These are phyloP conservation scores for Amphiura filiformis DNA, from an alignment of 35 echinoderm and acorn worm species.

Conservation along the genomic window DNA sequence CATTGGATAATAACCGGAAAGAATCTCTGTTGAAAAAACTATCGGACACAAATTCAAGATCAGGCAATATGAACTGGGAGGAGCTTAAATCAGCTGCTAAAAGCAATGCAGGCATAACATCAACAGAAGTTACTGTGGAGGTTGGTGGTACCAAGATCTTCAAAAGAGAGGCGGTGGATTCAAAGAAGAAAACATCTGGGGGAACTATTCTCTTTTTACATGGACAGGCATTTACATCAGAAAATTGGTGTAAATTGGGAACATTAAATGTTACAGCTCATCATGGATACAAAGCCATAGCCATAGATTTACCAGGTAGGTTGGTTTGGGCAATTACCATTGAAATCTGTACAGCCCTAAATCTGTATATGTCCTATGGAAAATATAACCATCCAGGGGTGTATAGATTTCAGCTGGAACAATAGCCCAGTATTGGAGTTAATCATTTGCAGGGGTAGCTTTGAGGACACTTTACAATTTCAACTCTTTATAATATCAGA, in stretches of 20 bases:
- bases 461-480: too few relatives aligned
- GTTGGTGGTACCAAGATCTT: neutral
- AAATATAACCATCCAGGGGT: too few relatives aligned
- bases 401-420: too few relatives aligned
- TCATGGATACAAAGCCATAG: conserved; percentile 72
- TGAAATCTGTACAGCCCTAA: too few relatives aligned
- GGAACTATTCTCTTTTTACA: conserved; percentile 80
- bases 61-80: neutral
- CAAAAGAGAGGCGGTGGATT: neutral
- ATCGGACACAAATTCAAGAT: neutral
- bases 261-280: conserved; percentile 75
- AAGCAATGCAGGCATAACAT: neutral
- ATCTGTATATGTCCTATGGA: too few relatives aligned
- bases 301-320: conserved; percentile 90
- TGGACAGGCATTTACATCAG: conserved; percentile 62
- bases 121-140: neutral
- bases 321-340: too few relatives aligned
- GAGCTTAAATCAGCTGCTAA: neutral
- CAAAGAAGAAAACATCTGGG: neutral
- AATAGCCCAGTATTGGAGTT: too few relatives aligned
- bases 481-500: too few relatives aligned
- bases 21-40: neutral
- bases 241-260: conserved; percentile 81
- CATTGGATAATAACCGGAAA: neutral
- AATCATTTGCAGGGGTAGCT: too few relatives aligned